Percentiles rank a stretch among this genome's conserved stretches.
phyloP scores from a whole-genome alignment of 2,797 vertebrate genomes.

The Acipenser oxyrinchus region DNA sequence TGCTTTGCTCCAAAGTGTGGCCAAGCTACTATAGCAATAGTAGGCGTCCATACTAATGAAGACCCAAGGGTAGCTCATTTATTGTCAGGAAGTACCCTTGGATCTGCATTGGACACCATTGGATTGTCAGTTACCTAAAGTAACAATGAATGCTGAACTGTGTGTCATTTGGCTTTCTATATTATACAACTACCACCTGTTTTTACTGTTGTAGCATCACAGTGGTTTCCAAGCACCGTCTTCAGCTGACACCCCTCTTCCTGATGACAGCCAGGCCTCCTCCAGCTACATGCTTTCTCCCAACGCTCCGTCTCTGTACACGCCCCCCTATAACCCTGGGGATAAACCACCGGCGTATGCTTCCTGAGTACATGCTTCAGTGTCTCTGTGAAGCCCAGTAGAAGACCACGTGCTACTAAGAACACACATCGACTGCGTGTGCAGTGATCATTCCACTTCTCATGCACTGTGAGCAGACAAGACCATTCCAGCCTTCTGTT shows the following conservation, averaged over 20 bases:
- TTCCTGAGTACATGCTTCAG: constrained; percentile 52
- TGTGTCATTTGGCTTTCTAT: too few species aligned
- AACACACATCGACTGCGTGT: background rate
- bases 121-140: too few species aligned
- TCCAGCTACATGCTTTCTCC: constrained; percentile 63
- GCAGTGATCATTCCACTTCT: background rate
- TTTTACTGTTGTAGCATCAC: constrained; percentile 59
- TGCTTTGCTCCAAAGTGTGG: too few species aligned
- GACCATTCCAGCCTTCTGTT: background rate
- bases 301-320: constrained; percentile 63
- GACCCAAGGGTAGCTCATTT: too few species aligned
- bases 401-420: background rate
- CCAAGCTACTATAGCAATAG: too few species aligned
- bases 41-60: too few species aligned
- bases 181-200: constrained; percentile 6
- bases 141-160: too few species aligned
- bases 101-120: too few species aligned
- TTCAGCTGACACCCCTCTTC: constrained; percentile 52
- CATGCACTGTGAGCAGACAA: constrained; percentile 1
- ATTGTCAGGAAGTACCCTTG: too few species aligned
- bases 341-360: constrained; percentile 89
- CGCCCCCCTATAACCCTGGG: constrained; percentile 60
- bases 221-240: constrained; percentile 56
- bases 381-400: background rate
- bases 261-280: constrained; percentile 54